Base-by-base conservation (phyloP, 1,140 invertebrate species). In the Drosophila mojavensis region DNA sequence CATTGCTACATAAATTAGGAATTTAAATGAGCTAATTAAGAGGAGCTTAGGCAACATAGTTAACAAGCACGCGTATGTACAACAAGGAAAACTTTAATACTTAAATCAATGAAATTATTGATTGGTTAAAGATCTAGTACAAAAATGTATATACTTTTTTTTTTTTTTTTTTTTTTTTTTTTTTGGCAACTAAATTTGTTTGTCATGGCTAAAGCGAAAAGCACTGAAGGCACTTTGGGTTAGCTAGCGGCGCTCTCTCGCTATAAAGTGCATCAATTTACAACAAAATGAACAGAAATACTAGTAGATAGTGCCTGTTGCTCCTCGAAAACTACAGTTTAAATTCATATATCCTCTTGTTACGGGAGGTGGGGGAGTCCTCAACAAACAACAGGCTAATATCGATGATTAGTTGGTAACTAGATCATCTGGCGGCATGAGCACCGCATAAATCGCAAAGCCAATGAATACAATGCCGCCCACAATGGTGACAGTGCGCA, bases 401-500 rank as follows among this genome's bases (percentile, higher is more conserved):
- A 63, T 41, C 26, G 48, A 53, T n/a, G 41, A 64, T 54, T 43
- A 20, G 39, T 64, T 13, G 15, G 56, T 30, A 9, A 98, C 0
- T 5, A 90, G 61, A 70, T 91, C 90, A 58, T 92, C 76, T 48
- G 91, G 91, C 36, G 73, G 83, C 60, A 92, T 81, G 39, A 90
- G 71, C 20, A 92, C 74, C 48, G 91, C 88, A 55, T 91, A 92
- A 41, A 89, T 65, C 47, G 92, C 92, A 75, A 92, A 92, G 43
- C 90, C 78, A 56, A 94, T 71, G 69, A 90, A 70, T 80, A 94
- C 80, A 85, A 81, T 71, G 93, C 93, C 50, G 75, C 83, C 71
- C 78, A 93, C 66, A 79, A 92, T 58, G 93, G 93, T 90, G 63
- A 93, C 54, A 92, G 94, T 91, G 93, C 94, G 60, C 68, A 92